Base-by-base conservation (phyloP, 2,113 vertebrate genomes). In the Montifringilla adamsi region DNA sequence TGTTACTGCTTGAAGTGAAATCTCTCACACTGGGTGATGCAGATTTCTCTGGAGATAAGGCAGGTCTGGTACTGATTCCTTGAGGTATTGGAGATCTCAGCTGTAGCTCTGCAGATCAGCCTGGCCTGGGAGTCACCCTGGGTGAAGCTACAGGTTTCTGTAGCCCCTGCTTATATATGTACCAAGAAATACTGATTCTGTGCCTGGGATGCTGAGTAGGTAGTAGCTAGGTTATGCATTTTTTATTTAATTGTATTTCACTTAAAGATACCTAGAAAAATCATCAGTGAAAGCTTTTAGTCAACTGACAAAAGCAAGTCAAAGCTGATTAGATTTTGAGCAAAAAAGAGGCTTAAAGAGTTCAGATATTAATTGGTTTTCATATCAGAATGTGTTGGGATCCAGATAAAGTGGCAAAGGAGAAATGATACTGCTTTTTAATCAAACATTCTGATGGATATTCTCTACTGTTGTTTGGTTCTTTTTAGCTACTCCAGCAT, bases 401-500 rank as follows among this genome's bases (percentile, higher is more conserved):
- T 79, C 2, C n/a, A 72, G 88, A 66, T 39, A 74, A 94, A 94
- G 66, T 46, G 68, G 10, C 76, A 73, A 89, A 90, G 76, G 35
- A 47, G 12, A 63, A 87, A 20, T 86, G 23, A 35, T 21, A 2
- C 33, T 26, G 31, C 41, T 87, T 73, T 21, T 68, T 22, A 88
- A 84, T 76, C 27, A 80, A 70, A 39, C 15, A 22, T 85, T 85
- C 50, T 95, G 70, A 95, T 93, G 94, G 56, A 17, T 62, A 37
- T 94, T 75, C 68, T 66, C 82, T 60, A 4, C n/a, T 96, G n/a
- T 81, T 80, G 13, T 13, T 44, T 39, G 10, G 2, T 55, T 8
- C 11, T 78, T 84, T 56, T 92, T 62, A 99, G 99, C 98, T 99
- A 78, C 98, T 99, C 86, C 99, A 99, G 96, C 99, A 99, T 93